Evolutionary conservation across 1,140 invertebrate genomes (phyloP), one percentile per base, ranked within the genome.

Genomic region (Tetramorium parvispinum): DNA sequence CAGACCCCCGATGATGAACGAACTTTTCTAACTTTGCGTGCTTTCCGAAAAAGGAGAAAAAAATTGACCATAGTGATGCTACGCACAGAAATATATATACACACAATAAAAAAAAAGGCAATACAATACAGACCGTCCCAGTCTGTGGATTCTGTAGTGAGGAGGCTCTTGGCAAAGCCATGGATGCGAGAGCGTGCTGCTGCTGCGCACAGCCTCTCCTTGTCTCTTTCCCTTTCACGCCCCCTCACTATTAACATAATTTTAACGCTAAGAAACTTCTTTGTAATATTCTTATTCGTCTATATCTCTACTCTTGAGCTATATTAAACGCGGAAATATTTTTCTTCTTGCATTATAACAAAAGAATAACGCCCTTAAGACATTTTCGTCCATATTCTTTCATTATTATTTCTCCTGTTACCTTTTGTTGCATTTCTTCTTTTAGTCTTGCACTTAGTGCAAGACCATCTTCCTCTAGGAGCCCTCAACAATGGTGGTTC

Each of bases 381-480:
- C 24, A 32, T 11, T 78, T 40, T 24, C 11, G 32, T 27, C 18
- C 18, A 18, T 37, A 24, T 51, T 37, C 6, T 13, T 75, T 18
- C 37, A 21, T 59, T 43, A n/a, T 49, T 27, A 21, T 6, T 43
- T 13, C 57, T 65, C 18, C 8, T 3, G 8, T 85, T 88, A 65
- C 76, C 87, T 93, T 89, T 94, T 53, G 85, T 82, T 49, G 88
- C 66, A 82, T 91, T 93, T 89, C 91, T 94, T 85, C 91, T 95
- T 77, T 92, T 92, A 66, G 91, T 92, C 86, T 93, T 93, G 92
- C 97, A 97, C 32, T 94, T 93, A 24, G 94, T 92, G 92, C 97
- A 97, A 13, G 93, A 94, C 97, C 97, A 97, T 43, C 94, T 94
- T 43, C 96, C 96, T 81, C 96, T 94, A 0, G 97, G 97, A 7